Evolutionary conservation across 92 coral and sea anemone species (phyloP), one percentile per base, ranked within the genome.

Genomic region (Meandrina meandrites): DNA sequence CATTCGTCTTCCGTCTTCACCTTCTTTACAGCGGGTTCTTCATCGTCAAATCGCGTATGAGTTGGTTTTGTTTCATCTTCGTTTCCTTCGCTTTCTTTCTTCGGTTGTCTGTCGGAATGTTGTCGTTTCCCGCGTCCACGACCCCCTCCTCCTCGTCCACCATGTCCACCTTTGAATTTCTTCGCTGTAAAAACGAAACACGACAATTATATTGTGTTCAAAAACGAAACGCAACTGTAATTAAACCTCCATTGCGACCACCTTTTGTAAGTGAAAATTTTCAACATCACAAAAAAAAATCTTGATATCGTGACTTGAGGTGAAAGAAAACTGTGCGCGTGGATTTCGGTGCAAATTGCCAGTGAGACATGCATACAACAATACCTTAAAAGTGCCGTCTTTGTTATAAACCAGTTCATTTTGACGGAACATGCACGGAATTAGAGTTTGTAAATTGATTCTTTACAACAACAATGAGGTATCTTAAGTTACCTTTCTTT

Each of bases 11-110:
- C 95, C 3, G 87, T 87, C 79, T 92, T 92, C 16, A 70, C 53
- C 75, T 92, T 93, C 84, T 92, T 92, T 36, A 84, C 81, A 19
- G 88, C 40, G 45, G 94, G 92, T 76, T 88, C 94, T 4, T 32
- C 89, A 0, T 91, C 86, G 13, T 89, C 93, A 76, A 90, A 90
- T 35, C 62, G 91, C 54, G 77, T 88, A 85, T 92, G 93, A 11
- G 89, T 45, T 31, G 73, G 66, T 67, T 78, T 84, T 34, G 82
- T 51, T 68, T 77, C 76, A 5, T 81, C 67, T 4, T 79, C 80
- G 85, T 6, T 76, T 67, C 62, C 56, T 18, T 83, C 78, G 70
- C 75, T 67, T 79, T 36, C 54, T 78, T 86, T 78, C 81, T 79
- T 62, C 81, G 76, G 74, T 67, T 54, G 78, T 22, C 80, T 80